phyloP scores from a whole-genome alignment of 1,140 invertebrate genomes.

The Littorina saxatilis region DNA sequence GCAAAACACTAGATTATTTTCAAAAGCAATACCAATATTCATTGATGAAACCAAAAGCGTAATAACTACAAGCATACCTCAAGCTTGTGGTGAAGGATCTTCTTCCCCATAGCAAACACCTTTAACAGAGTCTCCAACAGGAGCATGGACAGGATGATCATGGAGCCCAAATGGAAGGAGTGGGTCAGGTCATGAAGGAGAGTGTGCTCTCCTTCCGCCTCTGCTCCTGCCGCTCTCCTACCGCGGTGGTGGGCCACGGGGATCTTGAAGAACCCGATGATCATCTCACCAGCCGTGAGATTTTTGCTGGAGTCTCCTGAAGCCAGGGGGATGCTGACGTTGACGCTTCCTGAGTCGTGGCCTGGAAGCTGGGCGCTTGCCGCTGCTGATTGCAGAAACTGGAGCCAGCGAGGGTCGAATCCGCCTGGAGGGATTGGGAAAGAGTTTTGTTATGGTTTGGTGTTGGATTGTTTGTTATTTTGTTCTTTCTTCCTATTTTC shows the following conservation, averaged over 20 bases:
- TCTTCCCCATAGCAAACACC: conserved; percentile 70
- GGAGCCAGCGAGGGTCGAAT: background rate
- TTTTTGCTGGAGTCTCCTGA: background rate
- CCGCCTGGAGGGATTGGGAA: background rate
- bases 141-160: conserved; percentile 66
- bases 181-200: conserved; percentile 67
- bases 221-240: conserved; percentile 10
- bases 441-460: background rate
- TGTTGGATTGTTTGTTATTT: too few species aligned
- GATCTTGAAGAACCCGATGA: conserved; percentile 41
- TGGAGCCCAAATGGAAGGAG: conserved; percentile 66
- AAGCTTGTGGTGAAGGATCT: conserved; percentile 67
- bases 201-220: conserved; percentile 39
- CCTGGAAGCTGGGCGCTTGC: background rate
- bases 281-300: conserved; percentile 7
- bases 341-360: background rate
- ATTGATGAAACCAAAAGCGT: too few species aligned
- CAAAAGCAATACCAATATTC: too few species aligned
- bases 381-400: background rate
- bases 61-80: conserved; percentile 65
- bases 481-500: too few species aligned
- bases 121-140: conserved; percentile 67
- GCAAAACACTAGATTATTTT: too few species aligned
- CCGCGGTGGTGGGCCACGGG: conserved; percentile 31
- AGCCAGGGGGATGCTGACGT: background rate